Base-by-base conservation (phyloP, 2,797 vertebrate species). In the Gymnothorax javanicus region DNA sequence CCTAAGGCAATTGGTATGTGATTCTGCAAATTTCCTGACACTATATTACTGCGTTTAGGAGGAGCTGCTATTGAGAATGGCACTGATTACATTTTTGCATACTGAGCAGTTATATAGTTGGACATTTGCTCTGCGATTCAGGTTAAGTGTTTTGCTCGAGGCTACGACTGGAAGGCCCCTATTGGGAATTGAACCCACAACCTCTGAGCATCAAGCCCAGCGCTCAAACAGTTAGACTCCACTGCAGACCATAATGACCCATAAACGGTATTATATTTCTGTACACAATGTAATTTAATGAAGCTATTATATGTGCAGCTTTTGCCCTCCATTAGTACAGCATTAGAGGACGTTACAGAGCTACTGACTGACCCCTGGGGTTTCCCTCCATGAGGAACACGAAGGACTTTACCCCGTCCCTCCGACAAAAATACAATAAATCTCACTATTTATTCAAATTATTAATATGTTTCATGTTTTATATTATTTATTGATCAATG, bases 241-340 rank as follows among this genome's bases (percentile, higher is more conserved):
- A 25, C 64, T 69, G 64, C 64, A 7, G n/a, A 25, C 64, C 64
- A 69, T 69, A 69, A 69, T 25, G 64, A 69, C 64, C 64, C 64
- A 69, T 69, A 25, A 69, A 69, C 23, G 64, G 6, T 25, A 69
- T 69, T 69, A 69, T 75, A 75, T 43, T 75, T 75, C 71, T 75
- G 71, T 75, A 27, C 13, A 73, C 69, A 33, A 73, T 13, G 25
- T 43, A 75, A 43, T 75, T 69, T 13, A 75, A 75, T 43, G 25
- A 33, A 2, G 27, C 71, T 33, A 75, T 75, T 75, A 75, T 33
- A 13, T 15, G 71, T 33, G 71, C 27, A 75, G 25, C 43, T 33
- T 43, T 33, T 75, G 71, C 13, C 33, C 71, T 75, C 11, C 33
- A 43, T 73, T 73, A 33, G 27, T 12, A 73, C 27, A 43, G 69